These are phyloP conservation scores for Drosophila neoperkinsi DNA, from an alignment of 2,888 invertebrate species.

Conservation along the genomic window DNA sequence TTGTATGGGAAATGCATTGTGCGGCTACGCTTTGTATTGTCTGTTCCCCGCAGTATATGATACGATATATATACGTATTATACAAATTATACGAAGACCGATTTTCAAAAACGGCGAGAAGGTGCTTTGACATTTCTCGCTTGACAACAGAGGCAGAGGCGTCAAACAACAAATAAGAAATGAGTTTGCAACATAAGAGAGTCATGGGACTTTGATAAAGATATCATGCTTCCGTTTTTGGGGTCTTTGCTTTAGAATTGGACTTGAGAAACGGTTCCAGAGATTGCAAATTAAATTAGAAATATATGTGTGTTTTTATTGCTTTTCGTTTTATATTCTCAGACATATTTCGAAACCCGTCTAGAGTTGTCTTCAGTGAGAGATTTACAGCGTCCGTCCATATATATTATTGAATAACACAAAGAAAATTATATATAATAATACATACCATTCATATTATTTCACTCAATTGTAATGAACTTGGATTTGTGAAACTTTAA, in stretches of 20 bases:
- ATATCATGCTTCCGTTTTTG: too few species aligned
- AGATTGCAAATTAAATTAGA: not conserved
- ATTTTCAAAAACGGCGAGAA: not conserved
- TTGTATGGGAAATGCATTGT: constrained; percentile 58
- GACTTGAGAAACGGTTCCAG: accelerated
- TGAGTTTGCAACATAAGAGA: not conserved
- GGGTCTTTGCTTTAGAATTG: not conserved
- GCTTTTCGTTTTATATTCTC: not conserved
- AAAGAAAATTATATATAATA: not conserved
- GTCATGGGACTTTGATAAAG: not conserved
- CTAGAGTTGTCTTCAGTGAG: not conserved
- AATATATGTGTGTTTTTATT: not conserved
- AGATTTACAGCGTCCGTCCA: not conserved
- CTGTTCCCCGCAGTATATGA: constrained; percentile 24
- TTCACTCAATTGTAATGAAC: constrained; percentile 12
- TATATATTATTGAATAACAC: not conserved
- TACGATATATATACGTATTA: not conserved
- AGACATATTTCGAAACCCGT: not conserved
- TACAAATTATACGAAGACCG: not conserved
- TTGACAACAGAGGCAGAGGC: not conserved
- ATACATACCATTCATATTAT: not conserved
- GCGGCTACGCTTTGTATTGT: constrained; percentile 2
- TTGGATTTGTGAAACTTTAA: constrained; percentile 52
- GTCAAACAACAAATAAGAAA: not conserved
- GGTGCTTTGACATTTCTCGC: constrained; percentile 5